Percentiles rank a stretch among this genome's conserved stretches.
Conservation (phyloP, 2,797 vertebrate genomes). For the Coccyzus lansbergi region DNA sequence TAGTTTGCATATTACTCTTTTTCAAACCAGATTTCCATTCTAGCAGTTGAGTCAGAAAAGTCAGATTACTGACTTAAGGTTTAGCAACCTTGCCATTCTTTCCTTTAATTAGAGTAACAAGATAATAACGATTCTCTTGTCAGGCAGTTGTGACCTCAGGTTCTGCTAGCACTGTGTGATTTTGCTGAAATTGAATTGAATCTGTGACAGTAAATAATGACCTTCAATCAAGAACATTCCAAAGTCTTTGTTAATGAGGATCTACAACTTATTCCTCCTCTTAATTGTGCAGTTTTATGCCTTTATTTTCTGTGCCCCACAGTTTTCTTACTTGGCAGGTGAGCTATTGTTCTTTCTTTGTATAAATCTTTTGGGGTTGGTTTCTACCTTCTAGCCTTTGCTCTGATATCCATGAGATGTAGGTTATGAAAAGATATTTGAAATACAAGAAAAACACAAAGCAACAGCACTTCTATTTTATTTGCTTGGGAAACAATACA, state of each 20-base stretch:
- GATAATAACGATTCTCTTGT: conserved; percentile 1
- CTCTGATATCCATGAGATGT: not conserved
- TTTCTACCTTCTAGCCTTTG: not conserved
- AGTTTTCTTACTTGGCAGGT: not conserved
- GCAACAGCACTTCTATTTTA: not conserved
- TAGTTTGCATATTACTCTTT: not conserved
- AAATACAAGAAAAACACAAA: not conserved
- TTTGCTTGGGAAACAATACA: not conserved
- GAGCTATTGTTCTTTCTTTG: not conserved
- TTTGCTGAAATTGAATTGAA: conserved; percentile 23
- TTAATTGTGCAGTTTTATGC: not conserved
- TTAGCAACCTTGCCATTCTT: conserved; percentile 11
- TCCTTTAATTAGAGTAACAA: conserved; percentile 28
- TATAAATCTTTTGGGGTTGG: not conserved
- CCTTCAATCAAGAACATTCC: conserved; percentile 6
- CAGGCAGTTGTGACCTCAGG: not conserved
- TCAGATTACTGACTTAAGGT: not conserved
- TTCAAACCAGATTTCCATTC: not conserved
- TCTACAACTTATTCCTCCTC: not conserved
- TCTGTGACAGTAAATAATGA: conserved; percentile 38
- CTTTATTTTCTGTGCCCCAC: not conserved
- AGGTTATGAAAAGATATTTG: not conserved
- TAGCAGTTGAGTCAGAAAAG: not conserved
- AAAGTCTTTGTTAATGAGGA: conserved; percentile 8
- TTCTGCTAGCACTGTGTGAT: not conserved